Evolutionary conservation across 1,140 invertebrate genomes (phyloP).

Genomic region (Panagrolaimus sp.): DNA sequence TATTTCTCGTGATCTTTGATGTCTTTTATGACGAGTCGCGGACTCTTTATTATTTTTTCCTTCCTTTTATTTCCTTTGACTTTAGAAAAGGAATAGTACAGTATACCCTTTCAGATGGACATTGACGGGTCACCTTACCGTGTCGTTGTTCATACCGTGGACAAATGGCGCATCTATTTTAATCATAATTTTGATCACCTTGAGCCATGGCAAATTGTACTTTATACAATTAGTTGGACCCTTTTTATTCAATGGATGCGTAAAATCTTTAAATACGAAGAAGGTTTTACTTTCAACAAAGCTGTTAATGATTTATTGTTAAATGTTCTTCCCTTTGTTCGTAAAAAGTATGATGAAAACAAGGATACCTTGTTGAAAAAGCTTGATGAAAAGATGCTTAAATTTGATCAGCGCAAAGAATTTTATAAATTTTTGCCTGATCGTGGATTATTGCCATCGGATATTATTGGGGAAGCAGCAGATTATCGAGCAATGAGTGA

Average conservation of each 20-base stretch:
- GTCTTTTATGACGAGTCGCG: too few relatives aligned
- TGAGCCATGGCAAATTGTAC: conserved; percentile 46
- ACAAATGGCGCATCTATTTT: conserved; percentile 34
- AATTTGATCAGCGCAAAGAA: conserved; percentile 32
- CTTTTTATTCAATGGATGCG: conserved; percentile 45
- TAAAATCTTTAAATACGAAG: conserved; percentile 46
- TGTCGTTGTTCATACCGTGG: conserved; percentile 36
- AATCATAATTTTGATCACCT: conserved; percentile 45
- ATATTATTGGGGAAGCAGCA: conserved; percentile 42
- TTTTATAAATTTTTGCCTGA: conserved; percentile 47
- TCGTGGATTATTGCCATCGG: conserved; percentile 33
- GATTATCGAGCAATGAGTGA: conserved; percentile 48
- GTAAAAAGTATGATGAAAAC: conserved; percentile 28
- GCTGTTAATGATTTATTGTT: conserved; percentile 29
- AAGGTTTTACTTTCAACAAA: conserved; percentile 29
- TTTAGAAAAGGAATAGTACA: too few relatives aligned
- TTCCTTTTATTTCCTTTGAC: too few relatives aligned
- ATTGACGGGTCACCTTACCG: conserved; percentile 40
- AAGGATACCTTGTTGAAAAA: conserved; percentile 32
- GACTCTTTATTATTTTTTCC: too few relatives aligned
- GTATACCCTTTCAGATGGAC: conserved; percentile 15
- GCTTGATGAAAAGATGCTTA: not conserved
- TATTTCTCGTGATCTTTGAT: too few relatives aligned
- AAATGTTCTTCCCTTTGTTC: conserved; percentile 22
- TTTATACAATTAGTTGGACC: conserved; percentile 41